Base-by-base conservation (phyloP, 2,113 vertebrate species). In the Anthoscopus minutus region DNA sequence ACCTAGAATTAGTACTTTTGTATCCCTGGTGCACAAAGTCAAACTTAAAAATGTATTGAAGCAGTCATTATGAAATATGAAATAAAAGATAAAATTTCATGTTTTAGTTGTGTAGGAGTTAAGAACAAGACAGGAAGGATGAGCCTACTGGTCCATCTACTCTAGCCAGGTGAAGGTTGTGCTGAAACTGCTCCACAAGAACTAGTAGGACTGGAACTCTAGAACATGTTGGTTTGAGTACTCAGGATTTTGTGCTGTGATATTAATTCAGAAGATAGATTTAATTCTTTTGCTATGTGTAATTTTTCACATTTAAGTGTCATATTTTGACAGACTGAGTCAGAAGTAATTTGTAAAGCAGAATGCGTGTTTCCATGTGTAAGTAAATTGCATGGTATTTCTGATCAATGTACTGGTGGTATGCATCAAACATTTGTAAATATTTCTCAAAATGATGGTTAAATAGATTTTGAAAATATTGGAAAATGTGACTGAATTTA, bases 281-380 rank as follows among this genome's bases (percentile, higher is more conserved):
- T 56, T 79, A 10, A 11, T 60, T 84, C 11, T 79, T 91, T 11
- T 37, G 33, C 30, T 72, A 12, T 1, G 6, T 88, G 18, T 89
- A 85, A 91, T 79, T 94, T 91, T 93, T 96, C 78, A 81, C 45
- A 85, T 87, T 5, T 12, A 69, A 94, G 81, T 95, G 93, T 89
- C 78, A 40, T 85, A 37, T 96, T 96, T 96, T 94, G 95, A 93
- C 79, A 91, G 89, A 87, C 25, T 87, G 93, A 89, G 40, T 96
- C 65, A 93, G 73, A 76, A 91, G 78, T 93, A 88, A 86, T 91
- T 91, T 91, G 56, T 96, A 87, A 79, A 91, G 89, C 81, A 87
- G 78, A 87, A 48, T 74, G n/a, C 0, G 0, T 89, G 45, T 85
- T 96, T 79, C 61, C 22, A 9, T 23, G 56, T 84, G 51, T 87